Base-by-base conservation (phyloP, 2,113 vertebrate species). In the Prietella phreatophila region DNA sequence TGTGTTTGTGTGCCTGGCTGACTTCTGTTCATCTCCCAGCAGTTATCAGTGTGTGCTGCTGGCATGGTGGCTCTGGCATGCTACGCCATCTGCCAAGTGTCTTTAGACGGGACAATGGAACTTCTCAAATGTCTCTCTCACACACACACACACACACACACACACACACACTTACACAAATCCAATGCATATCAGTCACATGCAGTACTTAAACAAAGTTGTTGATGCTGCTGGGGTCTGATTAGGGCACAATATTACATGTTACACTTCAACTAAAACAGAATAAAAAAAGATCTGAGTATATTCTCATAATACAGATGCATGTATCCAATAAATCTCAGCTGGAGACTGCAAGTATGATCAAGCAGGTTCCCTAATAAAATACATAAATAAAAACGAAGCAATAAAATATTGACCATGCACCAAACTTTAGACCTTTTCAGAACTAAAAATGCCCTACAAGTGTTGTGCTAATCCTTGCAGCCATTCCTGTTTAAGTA, bases 11-110 rank as follows among this genome's bases (percentile, higher is more conserved):
- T 81, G 76, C 42, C 7, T 82, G 50, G 22, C 19, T 81, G 39
- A 55, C 33, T 80, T 79, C 76, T 69, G 61, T 86, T 65, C 63
- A 25, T 63, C 47, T 81, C 65, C 39, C 56, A 55, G 82, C 22
- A 79, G 83, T 50, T 84, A 69, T 75, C 63, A 56, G 69, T 65
- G 58, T 88, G 87, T 80, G 88, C 63, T 76, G 76, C 60, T 67
- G 5, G 82, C 60, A 83, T 47, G 61, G 65, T 65, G 39, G 78
- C 84, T 25, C 50, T 83, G 56, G 88, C 9, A 81, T 2, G 25
- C 7, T 27, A 65, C 47, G 19, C 30, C 60, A 71, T 86, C 78
- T 82, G 75, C 69, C 53, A 60, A 50, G 55, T 50, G 67, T 73
- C 65, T 83, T 75, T 61, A 63, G 39, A 76, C 58, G 50, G 56